phyloP scores from a whole-genome alignment of 2,888 invertebrate species.

The Zeuzera pyrina region DNA sequence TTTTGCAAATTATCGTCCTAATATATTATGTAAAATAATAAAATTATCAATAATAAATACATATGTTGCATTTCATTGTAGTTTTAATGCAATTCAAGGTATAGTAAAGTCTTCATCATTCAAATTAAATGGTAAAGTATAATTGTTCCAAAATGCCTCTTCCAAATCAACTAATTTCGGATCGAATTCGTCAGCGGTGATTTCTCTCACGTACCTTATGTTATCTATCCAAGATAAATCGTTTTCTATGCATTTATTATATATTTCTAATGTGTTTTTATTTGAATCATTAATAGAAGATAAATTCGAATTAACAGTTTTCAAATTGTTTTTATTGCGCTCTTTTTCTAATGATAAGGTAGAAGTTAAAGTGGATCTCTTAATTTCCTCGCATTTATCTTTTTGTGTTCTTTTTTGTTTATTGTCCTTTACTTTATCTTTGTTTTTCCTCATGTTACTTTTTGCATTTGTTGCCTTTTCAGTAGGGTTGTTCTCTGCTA shows the following conservation, averaged over 20 bases:
- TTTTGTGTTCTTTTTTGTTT: background rate
- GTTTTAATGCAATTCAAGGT: no score
- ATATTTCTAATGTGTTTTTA: constrained; percentile 1
- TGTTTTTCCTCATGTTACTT: background rate
- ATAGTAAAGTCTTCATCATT: constrained; percentile 28
- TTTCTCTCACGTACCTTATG: constrained; percentile 39
- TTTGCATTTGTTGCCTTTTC: background rate
- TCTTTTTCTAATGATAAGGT: no score
- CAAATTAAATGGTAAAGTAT: constrained; percentile 30
- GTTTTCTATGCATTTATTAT: constrained; percentile 10
- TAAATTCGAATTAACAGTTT: background rate
- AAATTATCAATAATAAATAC: background rate
- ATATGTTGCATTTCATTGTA: no score
- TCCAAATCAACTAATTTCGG: constrained; percentile 15
- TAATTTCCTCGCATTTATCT: background rate
- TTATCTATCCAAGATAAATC: constrained; percentile 50
- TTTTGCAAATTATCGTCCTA: no score
- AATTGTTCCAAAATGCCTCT: constrained; percentile 42
- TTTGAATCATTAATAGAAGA: background rate
- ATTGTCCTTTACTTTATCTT: background rate
- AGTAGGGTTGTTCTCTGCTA: background rate
- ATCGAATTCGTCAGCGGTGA: constrained; percentile 32
- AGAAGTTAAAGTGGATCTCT: background rate
- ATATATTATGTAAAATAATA: no score
- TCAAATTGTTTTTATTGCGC: constrained; percentile 2